Base-by-base conservation (phyloP, 2,888 invertebrate species). In the Drosophila affinis region DNA sequence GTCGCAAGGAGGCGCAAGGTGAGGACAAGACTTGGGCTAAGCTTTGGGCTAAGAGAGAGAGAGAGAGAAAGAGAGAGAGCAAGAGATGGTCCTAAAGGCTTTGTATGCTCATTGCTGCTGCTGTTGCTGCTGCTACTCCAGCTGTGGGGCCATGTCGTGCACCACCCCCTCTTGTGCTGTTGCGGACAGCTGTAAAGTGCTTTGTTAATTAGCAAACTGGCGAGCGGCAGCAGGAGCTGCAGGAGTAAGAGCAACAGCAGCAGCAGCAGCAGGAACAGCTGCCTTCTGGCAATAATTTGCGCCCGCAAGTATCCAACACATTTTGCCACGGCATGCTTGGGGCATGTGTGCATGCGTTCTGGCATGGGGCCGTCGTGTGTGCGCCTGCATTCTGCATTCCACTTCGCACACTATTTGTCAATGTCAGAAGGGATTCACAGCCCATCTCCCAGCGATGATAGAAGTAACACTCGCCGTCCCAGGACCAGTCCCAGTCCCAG, bases 131-230 rank as follows among this genome's bases (percentile, higher is more conserved):
- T 46, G 3, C n/a, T 34, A 10, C 45, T 46, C 17, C 46, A 10
- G 10, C 9, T 59, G 48, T 7, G 12, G 14, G 12, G 27, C 32
- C 48, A 46, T 59, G 53, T 21, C 45, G 27, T 51, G 18, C 48
- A 18, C 65, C 68, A 58, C 59, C 72, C 64, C 65, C 51, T 54
- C 52, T 65, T n/a, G 7, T 39, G 6, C n/a, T 39, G 39, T 46
- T 57, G 53, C 67, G 64, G 63, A 52, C 55, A 75, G 69, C 83
- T 73, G 86, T 60, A 82, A 88, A 85, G 87, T 88, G 88, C 81
- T 85, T 88, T 80, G 88, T 85, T 85, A 85, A 85, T 85, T 88
- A 86, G 86, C 86, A 83, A 86, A 85, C 78, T 80, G 83, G 76
- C 75, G 71, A 45, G 48, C 58, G 54, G 54, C 21, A 21, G 60